Percentiles rank a stretch among this genome's conserved stretches.
These are phyloP conservation scores for Drosophila prolongata DNA, from an alignment of 2,888 invertebrate species.

Conservation along the genomic window DNA sequence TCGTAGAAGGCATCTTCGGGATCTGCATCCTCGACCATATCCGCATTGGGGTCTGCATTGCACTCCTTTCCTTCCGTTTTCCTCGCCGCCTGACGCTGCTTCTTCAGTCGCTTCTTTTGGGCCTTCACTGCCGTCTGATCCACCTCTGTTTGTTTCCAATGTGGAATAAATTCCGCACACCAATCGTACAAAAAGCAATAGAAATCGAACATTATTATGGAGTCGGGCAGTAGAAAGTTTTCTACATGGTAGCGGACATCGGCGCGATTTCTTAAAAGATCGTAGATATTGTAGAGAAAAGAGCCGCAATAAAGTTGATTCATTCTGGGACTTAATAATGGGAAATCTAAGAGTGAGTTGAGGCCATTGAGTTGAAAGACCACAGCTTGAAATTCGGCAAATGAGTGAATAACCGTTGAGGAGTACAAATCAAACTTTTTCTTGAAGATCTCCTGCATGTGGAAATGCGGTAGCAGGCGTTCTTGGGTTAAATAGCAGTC, in stretches of 20 bases:
- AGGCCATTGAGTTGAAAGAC: slow-evolving; percentile 84
- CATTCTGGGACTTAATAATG: slow-evolving; percentile 86
- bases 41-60: slow-evolving; percentile 71
- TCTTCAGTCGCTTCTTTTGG: slow-evolving; percentile 76
- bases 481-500: slow-evolving; percentile 82
- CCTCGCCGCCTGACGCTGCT: slow-evolving; percentile 71
- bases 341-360: slow-evolving; percentile 88
- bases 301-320: slow-evolving; percentile 90
- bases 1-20: slow-evolving; percentile 77
- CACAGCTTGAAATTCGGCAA: slow-evolving; percentile 83
- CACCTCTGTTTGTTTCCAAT: slow-evolving; percentile 65
- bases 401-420: slow-evolving; percentile 80
- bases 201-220: slow-evolving; percentile 82
- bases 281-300: slow-evolving; percentile 90
- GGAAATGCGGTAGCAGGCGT: slow-evolving; percentile 81
- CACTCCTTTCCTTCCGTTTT: slow-evolving; percentile 53
- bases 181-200: slow-evolving; percentile 79
- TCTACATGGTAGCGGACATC: slow-evolving; percentile 86
- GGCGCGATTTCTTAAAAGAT: slow-evolving; percentile 86
- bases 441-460: slow-evolving; percentile 82
- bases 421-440: slow-evolving; percentile 82
- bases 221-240: slow-evolving; percentile 84
- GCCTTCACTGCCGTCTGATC: slow-evolving; percentile 48
- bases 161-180: slow-evolving; percentile 79
- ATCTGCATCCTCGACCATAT: slow-evolving; percentile 61